Evolutionary conservation across 2,888 invertebrate genomes (phyloP).

Genomic region (Dioctria rufipes): DNA sequence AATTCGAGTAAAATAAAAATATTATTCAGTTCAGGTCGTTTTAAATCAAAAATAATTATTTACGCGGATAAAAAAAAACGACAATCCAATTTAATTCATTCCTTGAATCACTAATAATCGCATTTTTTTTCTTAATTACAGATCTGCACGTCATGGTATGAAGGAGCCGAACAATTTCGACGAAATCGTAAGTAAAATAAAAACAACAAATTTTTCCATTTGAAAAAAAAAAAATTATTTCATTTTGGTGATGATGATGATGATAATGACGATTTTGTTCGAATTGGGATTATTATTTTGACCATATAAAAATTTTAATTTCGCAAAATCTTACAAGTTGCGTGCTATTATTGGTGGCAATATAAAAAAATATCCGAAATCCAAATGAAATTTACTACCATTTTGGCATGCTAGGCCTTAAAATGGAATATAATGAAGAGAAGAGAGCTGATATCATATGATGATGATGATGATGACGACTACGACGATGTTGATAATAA

Average conservation of each 20-base stretch:
- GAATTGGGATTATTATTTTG: no score
- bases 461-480: constrained; percentile 8
- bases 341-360: no score
- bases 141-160: constrained; percentile 87
- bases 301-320: neutral
- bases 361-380: neutral
- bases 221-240: neutral
- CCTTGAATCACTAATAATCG: constrained; percentile 40
- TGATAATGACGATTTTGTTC: no score
- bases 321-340: constrained; percentile 5
- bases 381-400: no score
- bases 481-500: no score
- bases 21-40: no score
- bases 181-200: constrained; percentile 80
- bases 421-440: no score
- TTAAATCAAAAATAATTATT: no score
- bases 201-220: constrained; percentile 7
- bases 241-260: neutral
- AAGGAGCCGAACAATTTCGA: constrained; percentile 88
- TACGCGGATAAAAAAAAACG: neutral
- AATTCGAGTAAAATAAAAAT: no score
- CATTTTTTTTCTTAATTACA: constrained; percentile 72
- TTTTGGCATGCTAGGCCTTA: neutral
- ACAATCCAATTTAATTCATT: no score
- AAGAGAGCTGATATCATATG: neutral